Base-by-base conservation (phyloP, 2,113 vertebrate species). In the Deroptyus accipitrinus region DNA sequence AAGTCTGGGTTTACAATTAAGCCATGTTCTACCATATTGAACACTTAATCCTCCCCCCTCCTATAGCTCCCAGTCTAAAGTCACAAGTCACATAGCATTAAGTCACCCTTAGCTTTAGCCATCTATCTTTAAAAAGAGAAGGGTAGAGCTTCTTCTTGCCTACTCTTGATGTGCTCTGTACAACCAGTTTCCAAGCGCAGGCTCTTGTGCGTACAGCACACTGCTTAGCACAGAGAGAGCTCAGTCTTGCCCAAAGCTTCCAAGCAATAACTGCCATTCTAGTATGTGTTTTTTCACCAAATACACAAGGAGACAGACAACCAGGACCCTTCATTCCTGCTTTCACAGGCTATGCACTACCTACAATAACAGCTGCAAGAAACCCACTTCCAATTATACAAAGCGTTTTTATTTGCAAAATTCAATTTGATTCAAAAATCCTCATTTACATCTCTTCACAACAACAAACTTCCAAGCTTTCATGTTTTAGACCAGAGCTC, bases 241-340 rank as follows among this genome's bases (percentile, higher is more conserved):
- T 13, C 0, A 1, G n/a, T 25, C 13, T 63, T 63, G 22, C 52
- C 42, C 17, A 69, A 62, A 79, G 70, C 30, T 84, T 82, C 69
- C 35, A 31, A 49, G 39, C 19, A 48, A 2, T 8, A 44, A 35
- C 1, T 10, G 18, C 37, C 35, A 70, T 0, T 31, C 22, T 23
- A 41, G 72, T 30, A 85, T 0, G 0, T 8, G 27, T 18, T 62
- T 67, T 76, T 42, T 48, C 75, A 33, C 27, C 37, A 78, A 28
- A n/a, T 24, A 22, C 39, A 83, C 20, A 30, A 39, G 39, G 24
- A 74, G 24, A 80, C 1, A 16, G 16, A 41, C 4, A 5, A 75
- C 13, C 2, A 0, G 42, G 42, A 37, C 6, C 13, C 31, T 19
- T 24, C 17, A 80, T 1, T 3, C 7, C 48, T 3, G 0, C 6